Evolutionary conservation across 1,140 invertebrate genomes (phyloP).

Genomic region (Atta cephalotes): DNA sequence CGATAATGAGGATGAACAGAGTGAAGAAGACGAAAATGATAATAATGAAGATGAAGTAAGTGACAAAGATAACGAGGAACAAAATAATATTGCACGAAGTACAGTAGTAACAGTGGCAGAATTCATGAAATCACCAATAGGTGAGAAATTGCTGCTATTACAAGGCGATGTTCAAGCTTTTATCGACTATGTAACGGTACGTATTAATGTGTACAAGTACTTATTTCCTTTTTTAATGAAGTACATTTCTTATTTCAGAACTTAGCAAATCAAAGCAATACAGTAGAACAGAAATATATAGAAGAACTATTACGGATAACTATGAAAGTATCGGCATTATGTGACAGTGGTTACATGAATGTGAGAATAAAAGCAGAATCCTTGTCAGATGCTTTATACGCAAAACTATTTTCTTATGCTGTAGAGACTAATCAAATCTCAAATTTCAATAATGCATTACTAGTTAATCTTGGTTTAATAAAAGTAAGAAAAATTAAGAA

Average conservation of each 20-base stretch:
- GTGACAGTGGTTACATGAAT: constrained; percentile 86
- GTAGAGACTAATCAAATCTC: constrained; percentile 85
- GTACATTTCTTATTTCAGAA: constrained; percentile 74
- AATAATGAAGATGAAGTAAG: constrained; percentile 67
- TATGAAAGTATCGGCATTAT: constrained; percentile 88
- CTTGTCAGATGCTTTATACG: constrained; percentile 87
- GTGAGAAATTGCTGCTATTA: constrained; percentile 87
- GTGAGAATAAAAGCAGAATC: constrained; percentile 86
- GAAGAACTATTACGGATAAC: constrained; percentile 85
- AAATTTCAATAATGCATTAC: constrained; percentile 88
- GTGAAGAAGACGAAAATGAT: constrained; percentile 75
- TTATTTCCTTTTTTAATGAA: constrained; percentile 13
- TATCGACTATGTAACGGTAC: constrained; percentile 84
- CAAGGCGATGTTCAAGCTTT: constrained; percentile 84
- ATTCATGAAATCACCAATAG: constrained; percentile 87
- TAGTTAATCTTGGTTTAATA: constrained; percentile 90
- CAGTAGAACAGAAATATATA: constrained; percentile 81
- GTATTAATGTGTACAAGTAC: constrained; percentile 32
- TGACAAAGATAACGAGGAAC: constrained; percentile 64
- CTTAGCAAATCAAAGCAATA: constrained; percentile 64
- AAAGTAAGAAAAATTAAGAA: constrained; percentile 86
- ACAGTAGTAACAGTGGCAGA: constrained; percentile 83
- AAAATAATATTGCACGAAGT: constrained; percentile 54
- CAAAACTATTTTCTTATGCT: constrained; percentile 88
- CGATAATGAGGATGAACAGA: constrained; percentile 83